Evolutionary conservation across 30 jellyfish, hydroid and myxozoan species (phyloP), one percentile per base, ranked within the genome.

Genomic region (Aurelia sp.): DNA sequence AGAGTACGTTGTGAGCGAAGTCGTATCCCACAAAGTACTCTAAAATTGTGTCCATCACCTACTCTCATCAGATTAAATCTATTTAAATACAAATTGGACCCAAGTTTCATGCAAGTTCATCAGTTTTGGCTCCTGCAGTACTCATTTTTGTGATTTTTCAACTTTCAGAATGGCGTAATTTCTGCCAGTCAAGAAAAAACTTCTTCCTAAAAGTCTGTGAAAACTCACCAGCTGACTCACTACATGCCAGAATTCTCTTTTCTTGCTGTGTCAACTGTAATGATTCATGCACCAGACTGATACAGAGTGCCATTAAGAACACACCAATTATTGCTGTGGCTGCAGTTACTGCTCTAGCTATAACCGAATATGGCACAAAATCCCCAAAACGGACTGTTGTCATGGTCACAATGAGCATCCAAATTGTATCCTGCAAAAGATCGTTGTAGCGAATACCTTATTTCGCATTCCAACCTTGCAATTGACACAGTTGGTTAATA

Each of bases 311-410:
- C 98, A 91, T 86, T 47, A 91, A 82, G 75, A 91, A 91, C 16
- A 91, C 86, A 2, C 98, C 98, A 61, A 91, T 82, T 12, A 91
- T 80, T 4, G 98, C 98, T 4, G 89, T 87, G 27, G 73, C 53
- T 18, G 93, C 96, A 15, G 86, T 96, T 51, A 82, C 47, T 17
- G 89, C 78, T 37, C 98, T 76, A 16, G 95, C 96, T 3, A 78
- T 66, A 27, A 62, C 16, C 4, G 98, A 64, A 37, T 69, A 33
- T 12, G 98, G 98, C 17, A 91, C 89, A 55, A 79, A 74, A 44
- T 91, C 98, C 2, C 98, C 98, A 61, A 91, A 91, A 11, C 98
- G 96, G 40, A 91, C 98, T 6, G 98, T 91, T 61, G 98, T 91
- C 98, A 91, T 91, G 40, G 98, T 91, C 16, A 91, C 94, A 19